Evolutionary conservation across 2,797 vertebrate genomes (phyloP), one percentile per base, ranked within the genome.

Genomic region (Naso thynnoides): DNA sequence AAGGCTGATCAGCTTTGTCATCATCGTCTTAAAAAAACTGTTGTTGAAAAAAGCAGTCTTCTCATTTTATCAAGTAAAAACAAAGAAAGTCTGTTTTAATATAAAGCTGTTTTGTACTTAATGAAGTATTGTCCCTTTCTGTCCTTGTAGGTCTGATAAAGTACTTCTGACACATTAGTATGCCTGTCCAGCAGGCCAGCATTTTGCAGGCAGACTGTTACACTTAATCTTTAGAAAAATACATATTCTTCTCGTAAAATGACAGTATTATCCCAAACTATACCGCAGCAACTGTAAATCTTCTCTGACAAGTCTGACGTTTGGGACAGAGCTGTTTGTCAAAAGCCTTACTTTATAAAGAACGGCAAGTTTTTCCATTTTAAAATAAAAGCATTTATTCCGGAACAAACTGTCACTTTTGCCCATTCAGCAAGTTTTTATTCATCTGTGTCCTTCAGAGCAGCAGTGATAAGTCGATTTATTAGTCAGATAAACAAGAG

Each of bases 281-380:
- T 26, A 63, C 60, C 1, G 41, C 36, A 45, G 31, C 44, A 48
- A 39, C 27, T 33, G 49, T 63, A 74, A 68, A 80, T 79, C 61
- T 59, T 59, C 48, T 49, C 6, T 23, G 48, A 78, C 49, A 53
- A 63, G 73, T 81, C 71, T 60, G 78, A 74, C 31, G 0, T 54
- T 26, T 21, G 61, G 18, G 59, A 79, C 23, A 0, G 53, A 62
- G 58, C 19, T 13, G 9, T 54, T 73, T 54, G 49, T 72, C 56
- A 54, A 15, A 41, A 54, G 33, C 33, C 45, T 53, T 15, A 4
- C 1, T 18, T 49, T 52, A 41, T 14, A 44, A 44, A 64, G 41
- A 26, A 47, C 29, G 31, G 70, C 57, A 55, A n/a, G 53, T 21
- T 18, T n/a, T 26, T 65, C 5, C 8, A 0, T 23, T 54, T 50